A percentile compares a stretch with the other conserved stretches of the same genome.
phyloP scores from a whole-genome alignment of 2,797 vertebrate species.

The Enteromius argenteus region DNA sequence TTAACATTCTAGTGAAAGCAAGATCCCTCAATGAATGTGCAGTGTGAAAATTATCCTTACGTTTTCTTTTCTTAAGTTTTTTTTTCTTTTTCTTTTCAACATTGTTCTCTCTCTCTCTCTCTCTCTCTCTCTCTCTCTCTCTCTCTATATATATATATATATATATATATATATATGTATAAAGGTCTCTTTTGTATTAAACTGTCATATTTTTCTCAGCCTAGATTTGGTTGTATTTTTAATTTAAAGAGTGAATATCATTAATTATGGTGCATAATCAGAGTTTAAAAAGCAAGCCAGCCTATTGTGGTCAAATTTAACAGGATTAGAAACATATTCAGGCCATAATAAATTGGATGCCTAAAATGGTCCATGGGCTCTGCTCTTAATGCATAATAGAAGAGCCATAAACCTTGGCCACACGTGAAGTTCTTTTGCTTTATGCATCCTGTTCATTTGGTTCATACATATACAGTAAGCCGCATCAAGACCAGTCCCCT shows the following conservation, averaged over 20 bases:
- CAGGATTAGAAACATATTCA: neutral
- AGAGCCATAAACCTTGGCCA: slow-evolving; percentile 4
- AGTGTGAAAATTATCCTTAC: neutral
- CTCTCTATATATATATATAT: too few species aligned
- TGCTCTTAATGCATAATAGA: neutral
- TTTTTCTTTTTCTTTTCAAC: too few species aligned
- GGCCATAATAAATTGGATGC: neutral
- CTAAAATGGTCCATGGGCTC: neutral
- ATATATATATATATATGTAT: neutral
- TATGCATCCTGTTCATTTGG: neutral
- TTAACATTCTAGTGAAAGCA: neutral
- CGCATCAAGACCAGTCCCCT: neutral
- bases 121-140: too few species aligned
- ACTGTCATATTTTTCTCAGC: neutral
- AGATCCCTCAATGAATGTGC: neutral
- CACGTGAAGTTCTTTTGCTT: neutral
- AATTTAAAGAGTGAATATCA: neutral
- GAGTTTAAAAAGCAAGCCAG: neutral
- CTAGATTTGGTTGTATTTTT: neutral
- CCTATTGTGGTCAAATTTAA: neutral
- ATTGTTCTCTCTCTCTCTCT: too few species aligned
- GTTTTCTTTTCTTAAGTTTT: neutral
- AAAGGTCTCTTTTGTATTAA: neutral
- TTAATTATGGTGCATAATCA: neutral
- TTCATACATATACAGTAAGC: neutral